Evolutionary conservation across 1,140 invertebrate genomes (phyloP), one percentile per base, ranked within the genome.

Genomic region (Atta cephalotes): DNA sequence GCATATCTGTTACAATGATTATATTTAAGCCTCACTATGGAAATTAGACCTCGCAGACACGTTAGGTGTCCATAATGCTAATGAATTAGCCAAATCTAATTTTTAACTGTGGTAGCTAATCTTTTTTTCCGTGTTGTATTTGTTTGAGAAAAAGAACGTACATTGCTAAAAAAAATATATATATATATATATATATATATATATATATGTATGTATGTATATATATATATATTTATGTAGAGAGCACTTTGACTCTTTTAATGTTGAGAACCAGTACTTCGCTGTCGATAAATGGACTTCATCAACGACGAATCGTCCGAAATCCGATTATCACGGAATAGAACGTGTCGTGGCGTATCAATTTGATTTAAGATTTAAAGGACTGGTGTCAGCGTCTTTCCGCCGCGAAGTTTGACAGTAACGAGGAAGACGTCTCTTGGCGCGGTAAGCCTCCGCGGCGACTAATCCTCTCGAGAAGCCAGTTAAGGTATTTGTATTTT

Each of bases 401-500:
- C 78, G 28, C 49, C 60, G 45, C 72, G 45, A 60, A 25, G 63
- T 90, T 91, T 87, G 89, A 88, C 89, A 88, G 82, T 91, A 89
- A 91, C 84, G 79, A 90, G 90, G 85, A 90, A 92, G 91, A 90
- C 87, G 82, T 91, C 62, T 86, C 78, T 62, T 31, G 81, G 66
- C 86, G 86, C 49, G 72, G 87, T 88, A 91, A 91, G 82, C 89
- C 71, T 77, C 45, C 88, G 87, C 82, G 89, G 89, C 87, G 91
- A 92, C 92, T 93, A 93, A 92, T 93, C 92, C 90, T 68, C 58
- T 76, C 86, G 35, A 91, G 89, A 21, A 91, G 91, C 91, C 93
- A 93, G 92, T 93, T 92, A 91, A 93, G 91, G 92, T 93, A 93
- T 94, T 94, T 94, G 92, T 93, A 93, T 95, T 94, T 94, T 94